Evolutionary conservation across 2,113 vertebrate genomes (phyloP).

Genomic region (Paradoxurus hermaphroditus): DNA sequence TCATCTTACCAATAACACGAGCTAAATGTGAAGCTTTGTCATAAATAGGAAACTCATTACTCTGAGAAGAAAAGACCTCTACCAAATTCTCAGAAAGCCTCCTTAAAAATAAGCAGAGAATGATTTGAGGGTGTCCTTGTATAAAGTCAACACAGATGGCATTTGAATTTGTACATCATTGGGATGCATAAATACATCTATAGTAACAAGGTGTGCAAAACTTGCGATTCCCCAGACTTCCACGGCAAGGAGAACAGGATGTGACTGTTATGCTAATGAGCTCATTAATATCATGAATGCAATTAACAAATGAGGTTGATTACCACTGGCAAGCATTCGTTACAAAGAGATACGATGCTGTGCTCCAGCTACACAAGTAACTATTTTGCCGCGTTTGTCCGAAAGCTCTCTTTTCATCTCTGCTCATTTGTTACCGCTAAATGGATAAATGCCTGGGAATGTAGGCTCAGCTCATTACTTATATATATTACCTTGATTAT

Average conservation of each 20-base stretch:
- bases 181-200: constrained; percentile 77
- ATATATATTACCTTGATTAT: constrained; percentile 70
- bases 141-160: constrained; percentile 49
- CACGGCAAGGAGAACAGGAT: constrained; percentile 67
- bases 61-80: constrained; percentile 10
- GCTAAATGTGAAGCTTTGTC: constrained; percentile 7
- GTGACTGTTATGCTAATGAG: constrained; percentile 84
- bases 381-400: constrained; percentile 70
- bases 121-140: constrained; percentile 29
- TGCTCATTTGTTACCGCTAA: constrained; percentile 60
- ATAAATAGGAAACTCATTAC: constrained; percentile 4
- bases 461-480: constrained; percentile 62
- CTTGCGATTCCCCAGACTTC: constrained; percentile 79
- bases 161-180: constrained; percentile 73
- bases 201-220: constrained; percentile 73
- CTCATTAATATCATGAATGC: constrained; percentile 86
- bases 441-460: constrained; percentile 61
- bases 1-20: neutral
- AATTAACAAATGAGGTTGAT: constrained; percentile 84
- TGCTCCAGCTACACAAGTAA: constrained; percentile 72
- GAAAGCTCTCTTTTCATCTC: constrained; percentile 64
- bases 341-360: constrained; percentile 75
- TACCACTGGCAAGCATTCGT: constrained; percentile 82
- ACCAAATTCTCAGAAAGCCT: neutral
- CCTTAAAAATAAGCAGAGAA: constrained; percentile 23